Evolutionary conservation across 2,113 vertebrate species (phyloP).

Genomic region (Triplophysa siluroides): DNA sequence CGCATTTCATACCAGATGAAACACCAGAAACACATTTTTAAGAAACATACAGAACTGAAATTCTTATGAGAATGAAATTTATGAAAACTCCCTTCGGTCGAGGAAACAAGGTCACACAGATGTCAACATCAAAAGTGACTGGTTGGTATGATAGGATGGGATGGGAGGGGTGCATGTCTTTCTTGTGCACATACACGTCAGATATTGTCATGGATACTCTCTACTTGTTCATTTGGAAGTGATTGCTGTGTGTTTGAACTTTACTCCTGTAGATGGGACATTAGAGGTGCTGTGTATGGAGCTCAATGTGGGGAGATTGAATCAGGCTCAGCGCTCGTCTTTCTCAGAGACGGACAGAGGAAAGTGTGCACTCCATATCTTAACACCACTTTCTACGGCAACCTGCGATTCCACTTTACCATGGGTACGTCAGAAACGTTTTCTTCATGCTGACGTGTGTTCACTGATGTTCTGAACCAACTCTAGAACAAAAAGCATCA

Average conservation of each 20-base stretch:
- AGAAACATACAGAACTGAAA: too few species aligned
- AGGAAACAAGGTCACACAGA: too few species aligned
- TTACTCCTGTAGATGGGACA: conserved; percentile 81
- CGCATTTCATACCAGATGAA: too few species aligned
- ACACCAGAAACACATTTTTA: background rate
- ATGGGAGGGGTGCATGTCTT: too few species aligned
- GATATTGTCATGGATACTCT: too few species aligned
- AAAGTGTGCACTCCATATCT: conserved; percentile 91
- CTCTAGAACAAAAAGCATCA: too few species aligned
- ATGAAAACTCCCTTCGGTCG: too few species aligned
- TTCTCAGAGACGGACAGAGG: conserved; percentile 87
- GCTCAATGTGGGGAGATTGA: conserved; percentile 90
- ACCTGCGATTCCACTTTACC: conserved; percentile 91
- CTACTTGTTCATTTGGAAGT: too few species aligned
- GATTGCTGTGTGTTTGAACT: background rate
- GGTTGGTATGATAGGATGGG: too few species aligned
- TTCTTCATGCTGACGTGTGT: background rate
- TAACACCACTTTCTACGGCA: conserved; percentile 90
- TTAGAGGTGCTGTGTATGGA: conserved; percentile 84
- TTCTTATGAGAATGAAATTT: too few species aligned
- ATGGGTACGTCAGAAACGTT: conserved; percentile 82
- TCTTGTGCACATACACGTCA: too few species aligned
- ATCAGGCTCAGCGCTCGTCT: conserved; percentile 87
- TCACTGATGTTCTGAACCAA: background rate
- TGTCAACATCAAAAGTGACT: too few species aligned